Conservation (phyloP, 2,888 invertebrate species). For the Punctoribates punctum region DNA sequence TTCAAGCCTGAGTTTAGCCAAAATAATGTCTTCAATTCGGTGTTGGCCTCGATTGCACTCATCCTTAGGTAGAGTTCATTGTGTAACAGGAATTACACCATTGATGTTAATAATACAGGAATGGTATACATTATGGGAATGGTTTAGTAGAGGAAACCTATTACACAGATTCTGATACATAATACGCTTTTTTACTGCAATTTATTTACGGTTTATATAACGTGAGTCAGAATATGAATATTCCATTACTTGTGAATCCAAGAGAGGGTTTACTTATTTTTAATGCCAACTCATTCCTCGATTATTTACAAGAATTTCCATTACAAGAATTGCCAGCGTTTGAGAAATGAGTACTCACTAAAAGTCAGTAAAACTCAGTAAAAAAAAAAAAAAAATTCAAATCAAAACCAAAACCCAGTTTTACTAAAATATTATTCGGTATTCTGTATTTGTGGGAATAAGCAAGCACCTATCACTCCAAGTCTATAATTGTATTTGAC, state of each 20-base stretch:
- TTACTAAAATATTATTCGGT: too few species aligned
- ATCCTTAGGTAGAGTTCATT: conserved; percentile 8
- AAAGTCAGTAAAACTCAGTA: too few species aligned
- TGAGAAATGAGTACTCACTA: too few species aligned
- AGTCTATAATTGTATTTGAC: too few species aligned
- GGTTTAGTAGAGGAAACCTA: conserved; percentile 1
- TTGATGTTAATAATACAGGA: conserved; percentile 24
- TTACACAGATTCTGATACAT: conserved; percentile 8
- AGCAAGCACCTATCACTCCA: too few species aligned
- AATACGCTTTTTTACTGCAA: neutral
- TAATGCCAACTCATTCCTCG: conserved; percentile 11
- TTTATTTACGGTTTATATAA: conserved; percentile 1
- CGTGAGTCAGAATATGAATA: neutral
- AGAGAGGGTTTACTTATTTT: neutral
- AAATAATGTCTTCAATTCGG: conserved; percentile 19
- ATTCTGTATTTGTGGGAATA: too few species aligned
- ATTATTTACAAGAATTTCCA: neutral
- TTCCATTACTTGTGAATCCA: neutral
- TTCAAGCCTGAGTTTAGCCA: conserved; percentile 1
- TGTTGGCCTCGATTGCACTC: conserved; percentile 31
- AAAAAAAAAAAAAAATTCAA: too few species aligned
- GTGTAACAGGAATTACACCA: conserved; percentile 3
- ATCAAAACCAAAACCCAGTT: too few species aligned
- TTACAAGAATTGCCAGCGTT: too few species aligned
- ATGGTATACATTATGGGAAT: conserved; percentile 25